phyloP scores from a whole-genome alignment of 1,140 invertebrate species.

The Brachionus asplanchnoidis region DNA sequence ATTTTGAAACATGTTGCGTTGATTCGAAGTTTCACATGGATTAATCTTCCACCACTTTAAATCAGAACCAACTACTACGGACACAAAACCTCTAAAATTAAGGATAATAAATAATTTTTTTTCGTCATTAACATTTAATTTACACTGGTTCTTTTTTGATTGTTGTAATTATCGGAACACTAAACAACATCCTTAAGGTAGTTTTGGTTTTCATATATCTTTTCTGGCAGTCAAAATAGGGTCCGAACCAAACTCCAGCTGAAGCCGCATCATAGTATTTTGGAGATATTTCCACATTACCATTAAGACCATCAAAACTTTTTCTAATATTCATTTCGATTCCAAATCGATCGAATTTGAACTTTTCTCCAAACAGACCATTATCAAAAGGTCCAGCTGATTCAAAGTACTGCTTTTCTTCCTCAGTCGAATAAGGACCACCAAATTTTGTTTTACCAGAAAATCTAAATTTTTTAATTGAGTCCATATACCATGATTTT shows the following conservation, averaged over 20 bases:
- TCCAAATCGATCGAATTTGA: constrained; percentile 21
- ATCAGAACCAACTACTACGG: constrained; percentile 34
- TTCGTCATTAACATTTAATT: neutral
- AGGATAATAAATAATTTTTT: neutral
- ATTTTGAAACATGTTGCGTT: constrained; percentile 28
- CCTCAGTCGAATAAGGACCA: neutral
- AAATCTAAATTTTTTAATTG: constrained; percentile 7
- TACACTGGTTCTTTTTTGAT: neutral
- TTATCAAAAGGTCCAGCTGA: neutral
- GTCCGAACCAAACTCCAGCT: constrained; percentile 39
- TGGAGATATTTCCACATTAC: constrained; percentile 29
- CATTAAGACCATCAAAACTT: constrained; percentile 7
- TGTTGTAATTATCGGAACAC: constrained; percentile 27
- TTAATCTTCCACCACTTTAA: constrained; percentile 40
- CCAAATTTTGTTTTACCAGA: neutral
- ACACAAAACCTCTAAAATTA: constrained; percentile 37
- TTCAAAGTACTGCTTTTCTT: neutral
- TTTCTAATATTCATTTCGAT: constrained; percentile 40
- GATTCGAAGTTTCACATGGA: constrained; percentile 30
- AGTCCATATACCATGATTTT: constrained; percentile 31
- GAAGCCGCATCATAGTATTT: constrained; percentile 33
- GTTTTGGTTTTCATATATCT: constrained; percentile 20
- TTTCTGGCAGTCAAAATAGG: constrained; percentile 36
- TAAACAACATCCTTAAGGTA: neutral
- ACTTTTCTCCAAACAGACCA: neutral